Base-by-base conservation (phyloP, 2,888 invertebrate genomes). In the Cepaea hortensis region DNA sequence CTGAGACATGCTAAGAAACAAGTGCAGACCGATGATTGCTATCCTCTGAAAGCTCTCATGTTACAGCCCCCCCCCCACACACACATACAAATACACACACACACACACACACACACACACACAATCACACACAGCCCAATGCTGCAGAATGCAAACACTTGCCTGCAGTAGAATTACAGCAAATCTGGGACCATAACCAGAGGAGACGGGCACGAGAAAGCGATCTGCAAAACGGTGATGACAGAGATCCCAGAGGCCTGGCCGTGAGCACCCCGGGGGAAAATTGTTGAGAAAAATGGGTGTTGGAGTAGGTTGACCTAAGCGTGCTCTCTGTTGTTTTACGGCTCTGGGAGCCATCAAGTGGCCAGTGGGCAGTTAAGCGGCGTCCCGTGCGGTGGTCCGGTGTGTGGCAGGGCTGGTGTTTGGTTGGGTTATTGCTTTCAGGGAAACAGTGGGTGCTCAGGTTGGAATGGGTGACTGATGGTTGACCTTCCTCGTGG, bases 251-350 rank as follows among this genome's bases (percentile, higher is more conserved):
- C 23, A 80, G 80, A 35, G 46, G 65, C 6, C 23, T 15, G 35
- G 62, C 65, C 15, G 80, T 13, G 62, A 18, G 3, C 35, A 46
- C 18, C 5, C 75, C 13, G 15, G 48, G 48, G 75, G 68, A 18
- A 11, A 11, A 48, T 48, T 48, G 6, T 75, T 46, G 35, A 20
- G 3, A 48, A n/a, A 20, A 75, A 48, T 15, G 35, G 20, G 48
- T 13, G 48, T 48, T 75, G 75, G 46, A 48, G 75, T 75, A 75
- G 46, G n/a, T 48, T 75, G 75, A 75, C 75, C 75, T 48, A 75
- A 48, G 48, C 48, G 48, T 11, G 13, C 48, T 11, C n/a, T 11
- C 48, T 3, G 3, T 9, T 48, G 75, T 2, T 20, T 46, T n/a
- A 75, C 15, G 11, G 48, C 48, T 48, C 20, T 46, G 5, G 35